Evolutionary conservation across 2,888 invertebrate genomes (phyloP).

Genomic region (Mactromeris polynyma): DNA sequence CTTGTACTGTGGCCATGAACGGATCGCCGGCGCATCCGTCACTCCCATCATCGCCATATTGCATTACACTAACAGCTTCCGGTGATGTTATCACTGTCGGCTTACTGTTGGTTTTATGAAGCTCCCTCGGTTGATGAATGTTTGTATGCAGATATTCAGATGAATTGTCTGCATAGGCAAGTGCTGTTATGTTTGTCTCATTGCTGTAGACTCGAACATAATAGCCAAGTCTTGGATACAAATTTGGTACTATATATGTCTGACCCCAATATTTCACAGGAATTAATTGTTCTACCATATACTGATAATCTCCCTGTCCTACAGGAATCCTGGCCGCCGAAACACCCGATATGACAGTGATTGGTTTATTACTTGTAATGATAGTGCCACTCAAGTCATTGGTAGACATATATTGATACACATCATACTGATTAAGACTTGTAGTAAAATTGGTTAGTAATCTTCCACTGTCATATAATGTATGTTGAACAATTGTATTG

Average conservation of each 20-base stretch:
- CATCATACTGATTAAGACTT: background rate
- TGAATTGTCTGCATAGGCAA: background rate
- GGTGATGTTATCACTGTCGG: slow-evolving; percentile 17
- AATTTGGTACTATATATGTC: slow-evolving; percentile 10
- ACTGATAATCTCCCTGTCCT: slow-evolving; percentile 20
- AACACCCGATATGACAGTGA: slow-evolving; percentile 19
- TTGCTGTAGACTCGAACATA: background rate
- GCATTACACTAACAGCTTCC: slow-evolving; percentile 25
- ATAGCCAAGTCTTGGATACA: slow-evolving; percentile 13
- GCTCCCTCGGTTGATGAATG: background rate
- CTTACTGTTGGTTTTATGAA: background rate
- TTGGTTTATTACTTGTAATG: slow-evolving; percentile 30
- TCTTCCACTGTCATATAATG: too few species aligned
- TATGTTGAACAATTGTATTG: background rate
- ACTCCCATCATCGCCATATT: slow-evolving; percentile 22
- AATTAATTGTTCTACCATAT: slow-evolving; percentile 30
- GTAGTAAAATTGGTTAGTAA: too few species aligned
- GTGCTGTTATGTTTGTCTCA: background rate
- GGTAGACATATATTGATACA: background rate
- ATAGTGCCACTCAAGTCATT: slow-evolving; percentile 10
- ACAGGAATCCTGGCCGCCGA: background rate
- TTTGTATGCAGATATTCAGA: background rate
- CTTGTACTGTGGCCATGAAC: slow-evolving; percentile 34
- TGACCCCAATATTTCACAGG: slow-evolving; percentile 6
- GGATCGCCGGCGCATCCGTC: slow-evolving; percentile 8